Conservation (phyloP, 1,140 invertebrate species). For the Apis laboriosa region DNA sequence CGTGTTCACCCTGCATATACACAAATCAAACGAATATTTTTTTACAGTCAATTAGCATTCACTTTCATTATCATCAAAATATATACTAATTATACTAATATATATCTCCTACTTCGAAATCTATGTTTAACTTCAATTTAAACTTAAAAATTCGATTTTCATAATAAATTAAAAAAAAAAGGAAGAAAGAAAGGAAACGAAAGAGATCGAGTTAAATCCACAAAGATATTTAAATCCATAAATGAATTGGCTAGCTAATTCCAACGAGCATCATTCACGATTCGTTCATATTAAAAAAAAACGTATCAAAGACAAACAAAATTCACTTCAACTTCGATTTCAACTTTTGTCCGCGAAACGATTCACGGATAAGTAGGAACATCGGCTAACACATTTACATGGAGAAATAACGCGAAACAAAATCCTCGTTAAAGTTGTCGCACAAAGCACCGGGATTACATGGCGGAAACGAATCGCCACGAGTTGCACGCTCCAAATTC, state of each 20-base stretch:
- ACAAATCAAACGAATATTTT: too few relatives aligned
- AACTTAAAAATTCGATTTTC: too few relatives aligned
- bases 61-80: too few relatives aligned
- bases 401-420: neutral
- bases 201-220: too few relatives aligned
- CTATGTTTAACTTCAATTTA: too few relatives aligned
- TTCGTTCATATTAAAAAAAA: neutral
- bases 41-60: too few relatives aligned
- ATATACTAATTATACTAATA: too few relatives aligned
- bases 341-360: neutral
- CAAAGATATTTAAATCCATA: too few relatives aligned
- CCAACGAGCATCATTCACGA: neutral
- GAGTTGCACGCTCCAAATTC: neutral
- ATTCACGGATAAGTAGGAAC: neutral
- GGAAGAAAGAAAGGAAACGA: too few relatives aligned
- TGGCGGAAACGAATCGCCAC: constrained; percentile 4
- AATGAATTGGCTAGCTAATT: neutral
- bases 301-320: neutral
- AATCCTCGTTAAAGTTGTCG: neutral
- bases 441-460: neutral
- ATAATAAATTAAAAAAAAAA: too few relatives aligned
- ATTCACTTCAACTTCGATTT: neutral
- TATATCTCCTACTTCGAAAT: too few relatives aligned
- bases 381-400: neutral
- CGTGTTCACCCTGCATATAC: too few relatives aligned